A percentile compares a stretch with the other conserved stretches of the same genome.
phyloP scores from a whole-genome alignment of 2,797 vertebrate genomes.

The Phylloscopus collybita region DNA sequence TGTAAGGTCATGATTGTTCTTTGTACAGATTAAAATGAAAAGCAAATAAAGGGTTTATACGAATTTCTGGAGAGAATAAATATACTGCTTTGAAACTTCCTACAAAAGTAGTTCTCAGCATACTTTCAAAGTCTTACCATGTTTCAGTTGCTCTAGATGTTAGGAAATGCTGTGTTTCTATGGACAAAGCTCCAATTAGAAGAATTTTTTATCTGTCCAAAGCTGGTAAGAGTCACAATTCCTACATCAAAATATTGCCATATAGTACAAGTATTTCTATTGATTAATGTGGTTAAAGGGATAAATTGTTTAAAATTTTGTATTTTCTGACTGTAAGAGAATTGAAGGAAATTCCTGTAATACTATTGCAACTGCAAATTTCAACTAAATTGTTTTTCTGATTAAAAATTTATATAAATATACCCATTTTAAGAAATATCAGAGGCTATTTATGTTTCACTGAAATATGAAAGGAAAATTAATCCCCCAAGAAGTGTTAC shows the following conservation, averaged over 20 bases:
- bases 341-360: constrained; percentile 8
- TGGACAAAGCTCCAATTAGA: background rate
- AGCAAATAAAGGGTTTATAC: background rate
- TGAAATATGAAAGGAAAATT: constrained; percentile 36
- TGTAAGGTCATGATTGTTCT: background rate
- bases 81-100: background rate
- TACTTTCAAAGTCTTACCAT: background rate
- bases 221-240: background rate
- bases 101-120: background rate
- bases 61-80: background rate
- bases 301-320: background rate
- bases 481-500: background rate
- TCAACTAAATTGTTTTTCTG: constrained; percentile 7
- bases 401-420: constrained; percentile 22
- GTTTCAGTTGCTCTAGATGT: background rate
- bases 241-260: background rate
- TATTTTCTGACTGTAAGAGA: background rate
- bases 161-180: background rate
- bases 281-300: constrained; percentile 6
- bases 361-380: background rate
- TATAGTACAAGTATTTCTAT: background rate
- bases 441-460: background rate
- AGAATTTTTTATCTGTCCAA: background rate
- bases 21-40: background rate
- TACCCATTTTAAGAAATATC: constrained; percentile 46